These are phyloP conservation scores for Dromius quadrimaculatus DNA, from an alignment of 2,888 invertebrate species.

Conservation along the genomic window DNA sequence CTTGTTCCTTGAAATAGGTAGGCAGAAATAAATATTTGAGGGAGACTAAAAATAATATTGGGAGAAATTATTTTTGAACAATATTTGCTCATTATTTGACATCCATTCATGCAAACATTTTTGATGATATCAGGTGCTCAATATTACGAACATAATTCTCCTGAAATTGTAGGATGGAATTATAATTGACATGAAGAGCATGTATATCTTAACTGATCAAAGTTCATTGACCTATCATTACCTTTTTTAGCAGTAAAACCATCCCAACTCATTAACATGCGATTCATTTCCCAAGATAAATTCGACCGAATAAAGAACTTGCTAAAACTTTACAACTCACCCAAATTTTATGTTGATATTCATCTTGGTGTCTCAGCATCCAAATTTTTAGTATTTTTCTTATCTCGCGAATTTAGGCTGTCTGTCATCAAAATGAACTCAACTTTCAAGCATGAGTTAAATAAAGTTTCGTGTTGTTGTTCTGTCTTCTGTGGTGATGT, in stretches of 20 bases:
- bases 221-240: constrained; percentile 6
- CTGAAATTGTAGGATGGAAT: too few species aligned
- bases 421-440: constrained; percentile 23
- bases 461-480: neutral
- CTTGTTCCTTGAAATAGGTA: constrained; percentile 14
- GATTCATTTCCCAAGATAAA: constrained; percentile 4
- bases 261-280: constrained; percentile 15
- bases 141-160: too few species aligned
- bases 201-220: neutral
- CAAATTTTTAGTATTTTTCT: constrained; percentile 1
- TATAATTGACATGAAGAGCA: too few species aligned
- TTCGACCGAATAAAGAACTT: neutral
- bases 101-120: too few species aligned
- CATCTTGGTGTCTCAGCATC: constrained; percentile 3
- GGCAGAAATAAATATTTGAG: constrained; percentile 7
- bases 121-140: too few species aligned
- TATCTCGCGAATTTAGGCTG: constrained; percentile 24
- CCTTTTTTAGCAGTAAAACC: constrained; percentile 1
- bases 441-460: constrained; percentile 4
- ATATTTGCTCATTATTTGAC: constrained; percentile 13
- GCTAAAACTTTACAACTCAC: neutral
- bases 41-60: neutral
- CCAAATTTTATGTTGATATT: constrained; percentile 14
- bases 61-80: neutral
- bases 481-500: neutral